These are phyloP conservation scores for Pocillopora verrucosa DNA, from an alignment of 64 coral and sea anemone genomes.

Conservation along the genomic window DNA sequence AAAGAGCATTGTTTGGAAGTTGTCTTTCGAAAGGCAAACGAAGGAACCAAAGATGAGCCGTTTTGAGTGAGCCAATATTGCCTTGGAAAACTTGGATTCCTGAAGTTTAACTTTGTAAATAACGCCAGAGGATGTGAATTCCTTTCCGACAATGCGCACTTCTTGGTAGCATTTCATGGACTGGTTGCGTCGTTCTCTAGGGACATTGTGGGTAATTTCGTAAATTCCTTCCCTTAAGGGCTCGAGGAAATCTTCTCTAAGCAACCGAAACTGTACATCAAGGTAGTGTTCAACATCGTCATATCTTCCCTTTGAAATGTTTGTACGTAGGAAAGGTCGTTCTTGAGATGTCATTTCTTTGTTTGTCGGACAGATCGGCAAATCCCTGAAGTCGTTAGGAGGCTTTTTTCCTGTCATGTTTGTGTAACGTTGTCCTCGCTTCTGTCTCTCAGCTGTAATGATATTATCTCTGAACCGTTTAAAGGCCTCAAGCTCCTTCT, in stretches of 20 bases:
- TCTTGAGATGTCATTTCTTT: slow-evolving; percentile 50
- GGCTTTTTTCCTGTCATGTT: slow-evolving; percentile 20
- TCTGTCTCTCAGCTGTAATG: slow-evolving; percentile 58
- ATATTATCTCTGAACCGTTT: slow-evolving; percentile 50
- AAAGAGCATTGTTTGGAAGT: slow-evolving; percentile 67
- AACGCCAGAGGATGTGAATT: slow-evolving; percentile 53
- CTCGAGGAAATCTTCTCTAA: slow-evolving; percentile 71
- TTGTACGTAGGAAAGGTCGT: slow-evolving; percentile 56
- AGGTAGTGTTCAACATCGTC: slow-evolving; percentile 60
- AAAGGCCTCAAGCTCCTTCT: slow-evolving; percentile 14
- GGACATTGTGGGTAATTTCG: slow-evolving; percentile 35
- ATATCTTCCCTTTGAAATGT: slow-evolving; percentile 61
- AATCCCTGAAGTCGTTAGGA: slow-evolving; percentile 62
- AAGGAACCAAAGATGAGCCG: slow-evolving; percentile 57
- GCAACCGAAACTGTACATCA: slow-evolving; percentile 72
- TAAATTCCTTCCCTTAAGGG: slow-evolving; percentile 69
- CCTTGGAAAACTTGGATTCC: slow-evolving; percentile 37
- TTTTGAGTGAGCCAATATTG: slow-evolving; percentile 40
- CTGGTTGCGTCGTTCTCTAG: slow-evolving; percentile 43
- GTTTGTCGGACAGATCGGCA: slow-evolving; percentile 65
- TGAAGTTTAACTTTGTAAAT: slow-evolving; percentile 53
- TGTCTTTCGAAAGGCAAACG: slow-evolving; percentile 70
- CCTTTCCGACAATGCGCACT: slow-evolving; percentile 39
- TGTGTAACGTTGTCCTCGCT: background rate
- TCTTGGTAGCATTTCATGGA: slow-evolving; percentile 55